Conservation (phyloP, 1,140 invertebrate genomes). For the Sitophilus oryzae region DNA sequence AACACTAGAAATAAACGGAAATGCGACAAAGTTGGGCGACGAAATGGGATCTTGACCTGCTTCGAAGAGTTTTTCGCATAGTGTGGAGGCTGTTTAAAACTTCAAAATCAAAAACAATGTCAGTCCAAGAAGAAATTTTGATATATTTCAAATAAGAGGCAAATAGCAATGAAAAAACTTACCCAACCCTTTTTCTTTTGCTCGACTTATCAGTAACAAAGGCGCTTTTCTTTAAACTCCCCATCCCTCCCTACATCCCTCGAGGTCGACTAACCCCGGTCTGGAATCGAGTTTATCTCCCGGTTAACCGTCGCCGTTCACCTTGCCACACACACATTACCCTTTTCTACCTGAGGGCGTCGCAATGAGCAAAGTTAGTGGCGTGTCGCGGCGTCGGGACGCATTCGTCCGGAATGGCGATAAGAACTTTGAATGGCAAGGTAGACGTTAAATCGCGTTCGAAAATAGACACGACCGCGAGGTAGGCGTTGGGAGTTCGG, state of each 20-base stretch:
- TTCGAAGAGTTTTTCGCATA: too few species aligned
- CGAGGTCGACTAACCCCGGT: background rate
- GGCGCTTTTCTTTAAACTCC: background rate
- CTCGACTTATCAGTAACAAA: background rate
- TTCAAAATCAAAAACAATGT: too few species aligned
- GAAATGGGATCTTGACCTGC: too few species aligned
- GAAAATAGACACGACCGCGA: conserved; percentile 6
- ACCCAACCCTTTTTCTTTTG: background rate
- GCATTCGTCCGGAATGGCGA: conserved; percentile 27
- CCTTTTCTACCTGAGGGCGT: conserved; percentile 30
- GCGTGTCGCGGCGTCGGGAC: conserved; percentile 20
- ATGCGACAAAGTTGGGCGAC: too few species aligned
- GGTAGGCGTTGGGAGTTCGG: too few species aligned
- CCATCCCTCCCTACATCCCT: background rate
- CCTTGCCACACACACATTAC: conserved; percentile 30
- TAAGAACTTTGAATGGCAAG: conserved; percentile 28
- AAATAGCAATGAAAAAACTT: too few species aligned
- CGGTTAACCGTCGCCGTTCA: conserved; percentile 23
- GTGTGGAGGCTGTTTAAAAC: too few species aligned
- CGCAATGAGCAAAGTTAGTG: conserved; percentile 27
- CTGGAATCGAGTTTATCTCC: conserved; percentile 9
- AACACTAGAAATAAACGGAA: too few species aligned
- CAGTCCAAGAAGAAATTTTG: too few species aligned
- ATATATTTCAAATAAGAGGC: too few species aligned
- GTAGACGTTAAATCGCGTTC: conserved; percentile 28